Percentiles rank a stretch among this genome's conserved stretches.
These are phyloP conservation scores for Tetraodon nigroviridis DNA, from an alignment of 2,113 vertebrate genomes.

Conservation along the genomic window DNA sequence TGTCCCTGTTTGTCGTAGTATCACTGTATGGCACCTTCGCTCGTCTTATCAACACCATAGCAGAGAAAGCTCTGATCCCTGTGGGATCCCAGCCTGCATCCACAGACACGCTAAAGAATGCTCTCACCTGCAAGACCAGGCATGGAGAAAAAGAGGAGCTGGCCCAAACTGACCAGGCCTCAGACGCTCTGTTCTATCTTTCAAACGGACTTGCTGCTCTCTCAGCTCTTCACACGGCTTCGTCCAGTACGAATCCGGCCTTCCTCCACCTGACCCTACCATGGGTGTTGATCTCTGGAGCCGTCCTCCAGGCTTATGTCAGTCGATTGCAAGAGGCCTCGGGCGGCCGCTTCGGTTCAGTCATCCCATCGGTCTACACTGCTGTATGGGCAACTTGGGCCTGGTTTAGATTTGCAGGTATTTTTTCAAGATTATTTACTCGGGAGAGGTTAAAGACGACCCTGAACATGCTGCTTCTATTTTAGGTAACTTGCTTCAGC, in stretches of 20 bases:
- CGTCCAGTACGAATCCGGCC: constrained; percentile 13
- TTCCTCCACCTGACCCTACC: constrained; percentile 76
- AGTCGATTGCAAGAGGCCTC: constrained; percentile 78
- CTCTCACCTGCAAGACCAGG: constrained; percentile 29
- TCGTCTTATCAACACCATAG: constrained; percentile 83
- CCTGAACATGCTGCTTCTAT: not conserved
- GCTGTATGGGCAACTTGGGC: constrained; percentile 83
- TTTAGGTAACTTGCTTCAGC: constrained; percentile 68
- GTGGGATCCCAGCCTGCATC: constrained; percentile 75
- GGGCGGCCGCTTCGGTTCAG: constrained; percentile 73
- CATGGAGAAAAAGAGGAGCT: constrained; percentile 13
- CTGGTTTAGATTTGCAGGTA: constrained; percentile 86
- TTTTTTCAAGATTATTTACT: not conserved
- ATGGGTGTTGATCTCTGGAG: constrained; percentile 81
- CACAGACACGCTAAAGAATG: constrained; percentile 60
- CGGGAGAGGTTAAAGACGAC: not conserved
- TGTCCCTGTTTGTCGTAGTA: constrained; percentile 70
- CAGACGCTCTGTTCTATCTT: constrained; percentile 82
- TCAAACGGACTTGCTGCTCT: constrained; percentile 81
- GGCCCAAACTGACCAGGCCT: constrained; percentile 51
- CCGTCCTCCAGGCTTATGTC: constrained; percentile 78
- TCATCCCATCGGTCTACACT: constrained; percentile 79
- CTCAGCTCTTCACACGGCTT: constrained; percentile 70
- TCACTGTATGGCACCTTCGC: constrained; percentile 81
- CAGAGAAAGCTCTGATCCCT: constrained; percentile 83